Evolutionary conservation across 2,797 vertebrate genomes (phyloP), one percentile per base, ranked within the genome.

Genomic region (Sylvia borin): DNA sequence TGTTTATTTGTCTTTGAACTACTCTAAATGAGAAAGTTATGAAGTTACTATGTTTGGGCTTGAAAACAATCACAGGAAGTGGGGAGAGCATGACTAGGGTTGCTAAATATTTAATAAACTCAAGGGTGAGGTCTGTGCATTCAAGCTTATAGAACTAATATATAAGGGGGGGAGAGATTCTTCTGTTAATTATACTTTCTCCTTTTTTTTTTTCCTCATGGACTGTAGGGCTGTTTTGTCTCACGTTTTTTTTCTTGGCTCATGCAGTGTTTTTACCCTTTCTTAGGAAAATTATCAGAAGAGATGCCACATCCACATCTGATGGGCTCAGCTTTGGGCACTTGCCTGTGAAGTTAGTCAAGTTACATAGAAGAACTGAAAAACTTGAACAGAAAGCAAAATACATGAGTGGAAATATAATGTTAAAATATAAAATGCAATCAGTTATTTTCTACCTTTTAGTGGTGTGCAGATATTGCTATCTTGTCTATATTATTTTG

Each of bases 121-220:
- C 14, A n/a, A 26, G 38, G 36, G 3, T 43, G 21, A 68, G 5
- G 11, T 67, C 25, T 81, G 13, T 70, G 15, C n/a, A 16, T 78
- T 87, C 64, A 60, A 74, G 3, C 1, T 74, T 64, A 70, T 18
- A 15, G 75, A 53, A 48, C 32, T 70, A 31, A 29, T 58, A 32
- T 54, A 10, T 20, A 17, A 8, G 4, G 4, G 3, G 3, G 1
- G 2, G 5, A 16, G 22, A 38, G 51, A 55, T 80, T 60, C 9
- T 72, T 78, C 27, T 90, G 1, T 45, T 54, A 72, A 16, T 67
- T 72, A 20, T 16, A 13, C 8, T 4, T 42, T 8, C 20, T 76
- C 1, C 9, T 2, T 2, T 3, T 38, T 38, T 38, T 36, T 42
- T 42, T 17, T 43, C 16, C 9, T 31, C 4, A 13, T 47, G 57